Evolutionary conservation across 2,113 vertebrate genomes (phyloP).

Genomic region (Psephotus haematonotus): DNA sequence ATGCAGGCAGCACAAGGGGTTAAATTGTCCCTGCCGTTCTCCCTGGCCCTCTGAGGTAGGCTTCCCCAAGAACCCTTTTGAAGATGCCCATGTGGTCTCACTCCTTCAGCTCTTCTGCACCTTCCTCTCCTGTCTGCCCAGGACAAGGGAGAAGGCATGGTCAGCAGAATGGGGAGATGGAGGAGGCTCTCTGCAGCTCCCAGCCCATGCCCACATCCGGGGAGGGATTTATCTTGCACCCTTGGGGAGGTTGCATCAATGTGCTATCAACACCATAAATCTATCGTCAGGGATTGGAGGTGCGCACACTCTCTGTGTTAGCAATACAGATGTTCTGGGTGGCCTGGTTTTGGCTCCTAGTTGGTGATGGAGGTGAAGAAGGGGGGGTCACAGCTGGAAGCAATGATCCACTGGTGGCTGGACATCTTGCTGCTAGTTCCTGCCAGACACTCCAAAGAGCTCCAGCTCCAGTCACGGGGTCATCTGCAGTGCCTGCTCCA

Average conservation of each 20-base stretch:
- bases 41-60: not conserved
- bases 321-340: not conserved
- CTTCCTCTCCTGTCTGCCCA: not conserved
- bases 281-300: not conserved
- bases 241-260: not conserved
- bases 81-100: not conserved
- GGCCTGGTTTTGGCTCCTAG: not conserved
- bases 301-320: not conserved
- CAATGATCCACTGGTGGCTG: accelerated
- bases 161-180: not conserved
- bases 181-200: not conserved
- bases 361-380: not conserved
- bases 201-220: accelerated
- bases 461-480: not conserved
- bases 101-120: not conserved
- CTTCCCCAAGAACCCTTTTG: not conserved
- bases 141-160: not conserved
- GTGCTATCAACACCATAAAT: conserved; percentile 23
- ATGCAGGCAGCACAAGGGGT: not conserved
- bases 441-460: not conserved
- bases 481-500: not conserved
- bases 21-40: not conserved
- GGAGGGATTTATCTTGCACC: conserved; percentile 7
- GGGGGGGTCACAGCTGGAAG: not conserved
- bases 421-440: not conserved